Evolutionary conservation across 1,140 invertebrate genomes (phyloP).

Genomic region (Plectrocnemia conspersa): DNA sequence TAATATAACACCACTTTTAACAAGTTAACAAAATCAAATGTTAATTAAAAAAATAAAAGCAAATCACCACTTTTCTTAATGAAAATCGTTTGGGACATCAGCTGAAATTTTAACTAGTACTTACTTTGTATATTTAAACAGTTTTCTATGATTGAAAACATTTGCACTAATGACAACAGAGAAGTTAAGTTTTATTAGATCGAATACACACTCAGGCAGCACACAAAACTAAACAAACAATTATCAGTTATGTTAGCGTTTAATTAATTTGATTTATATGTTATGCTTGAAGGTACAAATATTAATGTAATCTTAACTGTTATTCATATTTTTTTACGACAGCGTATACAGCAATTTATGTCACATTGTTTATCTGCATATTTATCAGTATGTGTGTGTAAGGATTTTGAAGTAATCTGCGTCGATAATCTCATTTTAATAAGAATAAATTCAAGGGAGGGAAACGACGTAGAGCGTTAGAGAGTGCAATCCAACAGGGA

Average conservation of each 20-base stretch:
- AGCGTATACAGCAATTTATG: too few relatives aligned
- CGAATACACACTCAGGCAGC: constrained; percentile 32
- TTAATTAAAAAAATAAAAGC: constrained; percentile 8
- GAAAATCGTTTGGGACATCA: constrained; percentile 21
- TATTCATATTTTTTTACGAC: too few relatives aligned
- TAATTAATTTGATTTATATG: too few relatives aligned
- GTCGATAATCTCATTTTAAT: too few relatives aligned
- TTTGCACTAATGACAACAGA: too few relatives aligned
- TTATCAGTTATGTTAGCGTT: too few relatives aligned
- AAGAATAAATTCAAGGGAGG: too few relatives aligned
- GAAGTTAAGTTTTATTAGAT: constrained; percentile 10
- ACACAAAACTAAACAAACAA: constrained; percentile 12
- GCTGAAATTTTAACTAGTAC: constrained; percentile 5
- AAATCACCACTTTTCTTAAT: constrained; percentile 23
- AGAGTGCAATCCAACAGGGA: background rate
- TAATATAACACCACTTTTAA: constrained; percentile 1
- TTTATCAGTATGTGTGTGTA: background rate
- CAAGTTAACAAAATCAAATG: constrained; percentile 8
- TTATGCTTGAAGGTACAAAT: too few relatives aligned
- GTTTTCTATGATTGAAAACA: background rate
- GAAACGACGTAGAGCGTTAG: too few relatives aligned
- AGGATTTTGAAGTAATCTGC: too few relatives aligned
- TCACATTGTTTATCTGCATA: too few relatives aligned
- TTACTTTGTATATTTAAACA: constrained; percentile 9
- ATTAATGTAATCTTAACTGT: too few relatives aligned